Evolutionary conservation across 2,797 vertebrate genomes (phyloP), one percentile per base, ranked within the genome.

Genomic region (Enteromius unitaeniatus): DNA sequence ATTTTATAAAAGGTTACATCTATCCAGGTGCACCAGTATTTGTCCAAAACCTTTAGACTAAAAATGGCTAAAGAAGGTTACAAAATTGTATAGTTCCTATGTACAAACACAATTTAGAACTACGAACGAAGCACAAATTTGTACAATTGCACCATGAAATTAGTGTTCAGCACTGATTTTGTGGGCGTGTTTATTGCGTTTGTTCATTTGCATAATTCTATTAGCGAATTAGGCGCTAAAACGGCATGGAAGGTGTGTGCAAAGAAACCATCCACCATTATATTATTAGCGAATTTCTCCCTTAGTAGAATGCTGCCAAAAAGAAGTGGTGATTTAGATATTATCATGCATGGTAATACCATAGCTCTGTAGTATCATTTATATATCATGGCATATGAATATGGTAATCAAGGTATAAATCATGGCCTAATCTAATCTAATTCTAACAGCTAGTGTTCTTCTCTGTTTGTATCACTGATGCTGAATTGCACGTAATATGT

Each of bases 191-290:
- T 77, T 26, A 3, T 37, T 68, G 19, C 1, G 34, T n/a, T 68
- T 11, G 40, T 10, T 60, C 3, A 77, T 77, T 60, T 26, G 51
- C 49, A 76, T 60, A 40, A 76, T 58, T 58, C 14, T 14, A 76
- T 40, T 74, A n/a, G 72, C 7, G 28, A 74, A 75, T 5, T 75
- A 51, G 49, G 3, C 10, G 4, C 26, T 21, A 34, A 73, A 21
- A 21, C 9, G 0, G 47, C 47, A 51, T 9, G 31, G 70, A 34
- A 10, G 31, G 17, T 11, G 47, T 34, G 70, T 73, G 47, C 10
- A 55, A 55, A 23, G 37, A 75, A 55, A 55, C 0, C 31, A 6
- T 31, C 3, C 19, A n/a, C 49, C 53, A 34, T 37, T 75, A 75
- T 65, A 37, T 55, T 55, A 19, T 55, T n/a, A 13, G 11, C 55